Percentiles rank a stretch among this genome's conserved stretches.
Evolutionary conservation across 37 sponge, comb jelly and placozoan genomes (phyloP).

Genomic region (Petrosia ficiformis): DNA sequence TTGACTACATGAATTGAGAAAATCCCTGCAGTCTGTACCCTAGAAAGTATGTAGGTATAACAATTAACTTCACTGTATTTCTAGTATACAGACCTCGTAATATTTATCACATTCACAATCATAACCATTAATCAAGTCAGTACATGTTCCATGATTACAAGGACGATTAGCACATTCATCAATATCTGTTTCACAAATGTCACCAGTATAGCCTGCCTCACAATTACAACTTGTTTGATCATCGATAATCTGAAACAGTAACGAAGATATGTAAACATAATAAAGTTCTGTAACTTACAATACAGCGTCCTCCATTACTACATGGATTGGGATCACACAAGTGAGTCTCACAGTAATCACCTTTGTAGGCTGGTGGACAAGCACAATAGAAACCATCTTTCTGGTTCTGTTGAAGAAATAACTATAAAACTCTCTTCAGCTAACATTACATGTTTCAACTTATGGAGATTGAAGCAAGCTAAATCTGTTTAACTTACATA

Average conservation of each 20-base stretch:
- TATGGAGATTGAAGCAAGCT: too few relatives aligned
- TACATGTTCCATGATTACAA: constrained; percentile 3
- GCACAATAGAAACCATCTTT: neutral
- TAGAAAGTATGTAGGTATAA: too few relatives aligned
- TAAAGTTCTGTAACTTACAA: neutral
- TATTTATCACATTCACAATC: constrained; percentile 1
- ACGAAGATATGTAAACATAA: neutral
- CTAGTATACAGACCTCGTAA: neutral
- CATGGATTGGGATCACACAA: constrained; percentile 5
- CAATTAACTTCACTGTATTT: too few relatives aligned
- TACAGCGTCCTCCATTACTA: neutral
- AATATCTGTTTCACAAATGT: constrained; percentile 9
- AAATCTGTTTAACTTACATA: neutral
- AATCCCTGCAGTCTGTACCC: neutral
- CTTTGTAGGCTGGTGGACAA: neutral
- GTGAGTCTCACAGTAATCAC: neutral
- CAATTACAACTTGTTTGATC: constrained; percentile 3
- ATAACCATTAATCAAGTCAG: constrained; percentile 16
- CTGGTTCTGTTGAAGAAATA: neutral
- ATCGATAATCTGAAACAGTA: neutral
- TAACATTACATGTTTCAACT: too few relatives aligned
- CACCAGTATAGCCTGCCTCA: constrained; percentile 14
- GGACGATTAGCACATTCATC: neutral
- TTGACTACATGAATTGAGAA: neutral
- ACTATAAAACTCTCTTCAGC: too few relatives aligned